Evolutionary conservation across 2,113 vertebrate genomes (phyloP).

Genomic region (Neofelis nebulosa): DNA sequence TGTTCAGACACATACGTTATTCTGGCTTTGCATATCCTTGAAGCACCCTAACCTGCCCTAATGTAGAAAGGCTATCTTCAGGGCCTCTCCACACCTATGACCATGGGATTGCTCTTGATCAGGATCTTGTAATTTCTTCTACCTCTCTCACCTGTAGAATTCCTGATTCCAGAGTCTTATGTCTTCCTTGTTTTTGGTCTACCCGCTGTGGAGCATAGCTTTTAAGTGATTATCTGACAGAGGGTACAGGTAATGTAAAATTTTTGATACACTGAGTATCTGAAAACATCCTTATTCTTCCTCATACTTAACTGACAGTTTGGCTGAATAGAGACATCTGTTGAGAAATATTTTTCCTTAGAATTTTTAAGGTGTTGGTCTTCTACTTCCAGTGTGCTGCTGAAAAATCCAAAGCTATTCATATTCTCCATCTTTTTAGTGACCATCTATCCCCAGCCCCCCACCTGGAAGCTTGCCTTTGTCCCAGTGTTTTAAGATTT

Average conservation of each 20-base stretch:
- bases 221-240: background rate
- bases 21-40: background rate
- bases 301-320: background rate
- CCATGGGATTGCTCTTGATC: background rate
- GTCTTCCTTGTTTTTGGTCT: background rate
- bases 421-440: background rate
- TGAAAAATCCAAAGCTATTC: background rate
- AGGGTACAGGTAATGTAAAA: background rate
- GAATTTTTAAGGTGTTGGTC: background rate
- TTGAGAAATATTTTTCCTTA: conserved; percentile 17
- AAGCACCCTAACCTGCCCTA: background rate
- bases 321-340: background rate
- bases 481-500: background rate
- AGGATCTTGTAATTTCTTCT: background rate
- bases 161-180: background rate
- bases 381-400: background rate
- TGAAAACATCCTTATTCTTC: background rate
- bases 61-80: background rate
- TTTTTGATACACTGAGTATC: background rate
- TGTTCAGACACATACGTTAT: background rate
- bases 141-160: background rate
- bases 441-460: background rate
- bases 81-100: background rate
- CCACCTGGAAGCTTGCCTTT: background rate
- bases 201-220: background rate